Base-by-base conservation (phyloP, 2,113 vertebrate genomes). In the Pollachius pollachius region DNA sequence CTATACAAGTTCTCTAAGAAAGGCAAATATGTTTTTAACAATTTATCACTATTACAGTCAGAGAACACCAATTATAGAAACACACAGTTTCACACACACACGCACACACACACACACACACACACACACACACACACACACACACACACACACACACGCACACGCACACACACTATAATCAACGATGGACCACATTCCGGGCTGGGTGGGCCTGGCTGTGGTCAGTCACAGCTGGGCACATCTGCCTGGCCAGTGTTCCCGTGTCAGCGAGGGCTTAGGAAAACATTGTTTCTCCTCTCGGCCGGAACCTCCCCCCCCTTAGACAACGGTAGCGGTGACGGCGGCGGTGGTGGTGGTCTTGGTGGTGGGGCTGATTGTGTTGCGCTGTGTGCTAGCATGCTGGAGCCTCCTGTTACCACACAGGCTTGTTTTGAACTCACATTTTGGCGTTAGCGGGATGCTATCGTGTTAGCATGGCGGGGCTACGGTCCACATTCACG, bases 161-260 rank as follows among this genome's bases (percentile, higher is more conserved):
- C 48, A 3, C 27, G 48, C 63, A 68, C 54, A n/a, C 54, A 17
- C 15, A 13, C 13, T 34, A 34, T 34, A 34, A 34, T 34, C 30
- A 34, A 34, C 30, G 30, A 82, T 85, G 74, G 67, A 81, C 75
- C 61, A 30, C 61, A 63, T 57, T 59, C 37, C 65, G 70, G 68
- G 81, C 85, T 86, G 87, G 78, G 83, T 85, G 83, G 86, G 79
- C 86, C 83, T 65, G 59, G 5, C 61, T 54, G 61, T 61, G 80
- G 75, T 60, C 65, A 56, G 69, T 79, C 78, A 77, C 82, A 89
- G 87, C 84, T 88, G 85, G 34, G 19, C 78, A 86, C 81, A 85
- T 85, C 73, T 85, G 78, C 83, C 83, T 85, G 52, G 61, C 62
- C 57, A 8, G 34, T 52, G 66, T 65, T 37, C 74, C 65, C 9